These are phyloP conservation scores for Hystrix cristata DNA, from an alignment of 2,113 vertebrate species.

Conservation along the genomic window DNA sequence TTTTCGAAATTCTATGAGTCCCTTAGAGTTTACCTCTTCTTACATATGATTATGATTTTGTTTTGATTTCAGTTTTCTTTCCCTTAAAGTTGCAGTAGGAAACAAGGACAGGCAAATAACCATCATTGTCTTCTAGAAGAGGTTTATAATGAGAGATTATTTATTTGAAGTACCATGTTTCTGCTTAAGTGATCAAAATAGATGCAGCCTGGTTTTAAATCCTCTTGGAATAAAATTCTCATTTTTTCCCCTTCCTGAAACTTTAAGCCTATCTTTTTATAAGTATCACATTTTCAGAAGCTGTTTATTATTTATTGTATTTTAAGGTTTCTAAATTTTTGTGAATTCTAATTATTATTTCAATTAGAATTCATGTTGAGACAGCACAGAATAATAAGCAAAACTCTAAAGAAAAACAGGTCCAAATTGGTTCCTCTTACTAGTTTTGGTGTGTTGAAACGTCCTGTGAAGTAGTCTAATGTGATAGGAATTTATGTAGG, in stretches of 20 bases:
- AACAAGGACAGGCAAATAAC: constrained; percentile 11
- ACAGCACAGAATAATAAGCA: constrained; percentile 43
- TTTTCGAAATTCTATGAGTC: constrained; percentile 46
- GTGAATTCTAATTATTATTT: constrained; percentile 57
- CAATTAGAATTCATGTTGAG: constrained; percentile 59
- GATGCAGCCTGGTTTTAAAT: constrained; percentile 33
- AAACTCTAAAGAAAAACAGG: not conserved
- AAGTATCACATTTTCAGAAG: constrained; percentile 57
- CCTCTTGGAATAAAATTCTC: constrained; percentile 61
- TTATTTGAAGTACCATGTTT: constrained; percentile 24
- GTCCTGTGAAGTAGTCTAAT: not conserved
- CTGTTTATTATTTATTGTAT: constrained; percentile 58
- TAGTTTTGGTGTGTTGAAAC: constrained; percentile 51
- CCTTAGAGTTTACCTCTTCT: constrained; percentile 31
- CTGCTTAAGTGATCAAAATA: constrained; percentile 27
- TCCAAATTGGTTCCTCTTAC: not conserved
- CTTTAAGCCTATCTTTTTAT: constrained; percentile 53
- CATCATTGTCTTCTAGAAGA: constrained; percentile 48
- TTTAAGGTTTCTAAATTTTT: constrained; percentile 68
- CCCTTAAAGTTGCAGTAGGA: not conserved
- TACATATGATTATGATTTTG: constrained; percentile 50
- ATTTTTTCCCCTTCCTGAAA: not conserved
- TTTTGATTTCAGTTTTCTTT: constrained; percentile 57
- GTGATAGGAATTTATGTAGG: constrained; percentile 2
- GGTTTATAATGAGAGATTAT: constrained; percentile 28